These are phyloP conservation scores for Cladorhizidae sp. DNA, from an alignment of 37 sponge, comb jelly and placozoan genomes.

Conservation along the genomic window DNA sequence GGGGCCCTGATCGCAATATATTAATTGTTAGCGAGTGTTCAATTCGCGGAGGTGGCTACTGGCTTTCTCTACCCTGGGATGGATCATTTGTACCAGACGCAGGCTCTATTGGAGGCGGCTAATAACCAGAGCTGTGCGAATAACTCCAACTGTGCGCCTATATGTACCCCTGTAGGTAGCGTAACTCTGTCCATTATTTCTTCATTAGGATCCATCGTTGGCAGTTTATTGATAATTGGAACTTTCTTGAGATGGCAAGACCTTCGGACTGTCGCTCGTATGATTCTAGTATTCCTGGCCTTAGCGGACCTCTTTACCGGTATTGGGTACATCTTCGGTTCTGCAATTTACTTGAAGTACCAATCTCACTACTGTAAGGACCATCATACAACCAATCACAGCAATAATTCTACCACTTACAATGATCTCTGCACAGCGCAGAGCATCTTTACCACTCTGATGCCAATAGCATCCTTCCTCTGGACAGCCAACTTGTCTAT, in stretches of 20 bases:
- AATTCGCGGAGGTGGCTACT: too few species aligned
- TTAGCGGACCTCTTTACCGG: conserved; percentile 68
- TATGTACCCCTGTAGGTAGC: not conserved
- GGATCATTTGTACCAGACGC: too few species aligned
- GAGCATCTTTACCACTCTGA: conserved; percentile 55
- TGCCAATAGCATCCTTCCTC: conserved; percentile 58
- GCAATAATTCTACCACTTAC: not conserved
- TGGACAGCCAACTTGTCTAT: conserved; percentile 65
- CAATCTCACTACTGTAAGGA: not conserved
- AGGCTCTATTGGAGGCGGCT: not conserved
- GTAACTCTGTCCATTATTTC: conserved; percentile 35
- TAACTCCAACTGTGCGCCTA: not conserved
- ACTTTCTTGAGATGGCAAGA: conserved; percentile 40
- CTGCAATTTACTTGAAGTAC: not conserved
- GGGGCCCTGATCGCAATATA: too few species aligned
- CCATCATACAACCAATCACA: not conserved
- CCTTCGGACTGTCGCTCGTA: conserved; percentile 30
- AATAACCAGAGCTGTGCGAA: not conserved
- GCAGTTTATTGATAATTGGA: conserved; percentile 51
- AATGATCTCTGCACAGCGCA: conserved; percentile 22
- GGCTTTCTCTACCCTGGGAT: too few species aligned
- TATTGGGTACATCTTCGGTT: conserved; percentile 52
- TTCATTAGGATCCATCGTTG: conserved; percentile 32
- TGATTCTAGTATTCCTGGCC: conserved; percentile 67
- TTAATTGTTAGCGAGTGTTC: too few species aligned